phyloP scores from a whole-genome alignment of 2,888 invertebrate species.

The Palloptera scutellata region DNA sequence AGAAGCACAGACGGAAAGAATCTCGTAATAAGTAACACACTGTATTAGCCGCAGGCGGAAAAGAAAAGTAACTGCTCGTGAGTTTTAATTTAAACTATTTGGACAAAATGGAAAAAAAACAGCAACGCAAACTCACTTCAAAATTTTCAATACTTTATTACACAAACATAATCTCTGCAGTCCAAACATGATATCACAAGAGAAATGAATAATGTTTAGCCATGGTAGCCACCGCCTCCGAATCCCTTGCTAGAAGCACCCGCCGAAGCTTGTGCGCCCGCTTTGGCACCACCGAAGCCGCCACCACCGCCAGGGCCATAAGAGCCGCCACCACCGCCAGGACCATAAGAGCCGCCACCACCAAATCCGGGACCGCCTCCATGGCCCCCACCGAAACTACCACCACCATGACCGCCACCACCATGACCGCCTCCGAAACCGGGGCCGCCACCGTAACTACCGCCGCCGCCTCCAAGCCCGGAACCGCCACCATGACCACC shows the following conservation, averaged over 20 bases:
- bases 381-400: conserved; percentile 7
- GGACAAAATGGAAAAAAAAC: too few relatives aligned
- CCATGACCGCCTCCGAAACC: conserved; percentile 27
- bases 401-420: conserved; percentile 29
- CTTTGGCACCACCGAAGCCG: conserved; percentile 11
- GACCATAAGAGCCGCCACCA: conserved; percentile 30
- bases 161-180: too few relatives aligned
- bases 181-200: too few relatives aligned
- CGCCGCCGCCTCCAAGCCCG: conserved; percentile 27
- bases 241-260: neutral
- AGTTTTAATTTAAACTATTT: too few relatives aligned
- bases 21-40: too few relatives aligned
- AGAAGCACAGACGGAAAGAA: neutral
- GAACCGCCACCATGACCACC: conserved; percentile 23
- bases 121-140: too few relatives aligned
- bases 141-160: too few relatives aligned
- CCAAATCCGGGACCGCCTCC: conserved; percentile 27
- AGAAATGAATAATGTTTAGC: too few relatives aligned
- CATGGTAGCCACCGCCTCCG: neutral
- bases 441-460: conserved; percentile 28
- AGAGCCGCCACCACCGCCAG: conserved; percentile 20
- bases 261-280: conserved; percentile 39
- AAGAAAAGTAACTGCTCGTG: too few relatives aligned
- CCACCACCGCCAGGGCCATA: conserved; percentile 23
- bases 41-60: too few relatives aligned